Conservation (phyloP, 23 tunicate species). For the Trididemnum nubilum region DNA sequence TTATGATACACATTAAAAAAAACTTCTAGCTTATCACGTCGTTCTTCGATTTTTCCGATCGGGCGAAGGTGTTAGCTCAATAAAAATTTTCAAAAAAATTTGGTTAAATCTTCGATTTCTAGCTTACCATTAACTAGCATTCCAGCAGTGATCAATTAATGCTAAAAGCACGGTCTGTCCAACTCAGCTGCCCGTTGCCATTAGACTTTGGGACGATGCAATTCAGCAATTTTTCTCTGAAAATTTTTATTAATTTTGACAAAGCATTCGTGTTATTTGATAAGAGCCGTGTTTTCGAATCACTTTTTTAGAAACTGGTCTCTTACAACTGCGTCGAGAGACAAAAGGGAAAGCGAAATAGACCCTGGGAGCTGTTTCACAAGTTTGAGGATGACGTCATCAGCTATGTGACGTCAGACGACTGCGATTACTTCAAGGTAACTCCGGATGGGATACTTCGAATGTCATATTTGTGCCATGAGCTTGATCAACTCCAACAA, state of each 20-base stretch:
- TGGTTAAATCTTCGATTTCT: no score
- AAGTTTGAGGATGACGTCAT: background rate
- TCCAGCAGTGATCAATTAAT: no score
- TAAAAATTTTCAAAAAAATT: no score
- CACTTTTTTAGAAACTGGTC: conserved; percentile 17
- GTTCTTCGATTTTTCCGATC: no score
- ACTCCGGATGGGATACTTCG: conserved; percentile 22
- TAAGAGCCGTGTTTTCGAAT: no score
- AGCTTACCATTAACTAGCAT: no score
- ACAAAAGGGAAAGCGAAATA: background rate
- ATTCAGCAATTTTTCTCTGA: background rate
- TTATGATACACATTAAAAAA: no score
- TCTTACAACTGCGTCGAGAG: conserved; percentile 21
- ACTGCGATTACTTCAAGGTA: conserved; percentile 18
- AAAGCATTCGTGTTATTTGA: background rate
- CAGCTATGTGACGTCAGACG: conserved; percentile 1
- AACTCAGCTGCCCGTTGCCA: no score
- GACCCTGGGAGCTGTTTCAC: conserved; percentile 5
- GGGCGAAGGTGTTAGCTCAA: no score
- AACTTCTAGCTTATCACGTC: no score
- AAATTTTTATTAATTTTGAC: background rate
- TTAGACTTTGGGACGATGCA: no score
- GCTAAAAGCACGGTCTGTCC: no score
- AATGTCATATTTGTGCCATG: conserved; percentile 2
- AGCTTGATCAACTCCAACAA: conserved; percentile 13